Evolutionary conservation across 2,888 invertebrate species (phyloP).

Genomic region (Leucozona laternaria): DNA sequence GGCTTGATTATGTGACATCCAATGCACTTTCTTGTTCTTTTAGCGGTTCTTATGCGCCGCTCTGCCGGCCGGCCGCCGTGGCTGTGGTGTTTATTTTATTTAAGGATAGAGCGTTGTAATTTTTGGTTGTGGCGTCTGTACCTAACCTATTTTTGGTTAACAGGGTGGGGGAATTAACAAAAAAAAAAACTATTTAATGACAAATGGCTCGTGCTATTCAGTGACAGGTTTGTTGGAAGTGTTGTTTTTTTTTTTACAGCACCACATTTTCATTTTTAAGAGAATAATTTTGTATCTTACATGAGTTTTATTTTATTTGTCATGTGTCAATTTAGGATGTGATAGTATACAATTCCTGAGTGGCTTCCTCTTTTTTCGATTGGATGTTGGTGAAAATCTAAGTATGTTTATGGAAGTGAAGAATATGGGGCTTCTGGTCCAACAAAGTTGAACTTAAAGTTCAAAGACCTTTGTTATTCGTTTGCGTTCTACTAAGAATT

Average conservation of each 20-base stretch:
- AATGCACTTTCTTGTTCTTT: conserved; percentile 57
- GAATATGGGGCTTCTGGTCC: neutral
- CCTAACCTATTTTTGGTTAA: conserved; percentile 54
- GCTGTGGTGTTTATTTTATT: conserved; percentile 60
- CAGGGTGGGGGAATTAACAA: conserved; percentile 24
- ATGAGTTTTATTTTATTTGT: conserved; percentile 71
- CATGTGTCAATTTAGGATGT: conserved; percentile 70
- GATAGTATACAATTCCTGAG: conserved; percentile 56
- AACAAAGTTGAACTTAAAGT: neutral
- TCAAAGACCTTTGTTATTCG: neutral
- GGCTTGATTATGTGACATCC: conserved; percentile 46
- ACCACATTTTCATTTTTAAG: conserved; percentile 31
- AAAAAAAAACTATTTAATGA: conserved; percentile 61
- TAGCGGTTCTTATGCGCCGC: conserved; percentile 35
- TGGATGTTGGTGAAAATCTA: neutral
- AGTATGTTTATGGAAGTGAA: neutral
- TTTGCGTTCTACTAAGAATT: neutral
- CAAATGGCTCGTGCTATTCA: conserved; percentile 72
- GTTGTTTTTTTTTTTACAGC: conserved; percentile 32
- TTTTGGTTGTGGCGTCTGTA: conserved; percentile 48
- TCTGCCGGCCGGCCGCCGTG: no score
- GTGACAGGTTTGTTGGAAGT: conserved; percentile 71
- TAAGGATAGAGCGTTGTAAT: conserved; percentile 41
- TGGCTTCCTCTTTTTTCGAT: conserved; percentile 35
- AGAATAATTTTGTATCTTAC: conserved; percentile 39